Evolutionary conservation across 1,140 invertebrate species (phyloP), one percentile per base, ranked within the genome.

Genomic region (Scaptomyza pallida): DNA sequence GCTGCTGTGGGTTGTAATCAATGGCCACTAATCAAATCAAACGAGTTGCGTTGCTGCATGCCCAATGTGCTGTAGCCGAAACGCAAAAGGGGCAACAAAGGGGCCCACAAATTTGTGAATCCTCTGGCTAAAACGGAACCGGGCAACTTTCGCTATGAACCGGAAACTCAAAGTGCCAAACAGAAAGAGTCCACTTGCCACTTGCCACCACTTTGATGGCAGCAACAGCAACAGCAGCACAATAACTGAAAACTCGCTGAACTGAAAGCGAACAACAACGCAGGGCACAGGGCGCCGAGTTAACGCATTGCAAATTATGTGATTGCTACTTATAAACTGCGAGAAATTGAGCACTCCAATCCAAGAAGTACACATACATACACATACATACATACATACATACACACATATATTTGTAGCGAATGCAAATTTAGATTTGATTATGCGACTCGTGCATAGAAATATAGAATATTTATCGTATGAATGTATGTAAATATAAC

Each of bases 1-100:
- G 54, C 23, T 52, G 55, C 64, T n/a, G n/a, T n/a, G n/a, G n/a
- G 50, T 52, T 54, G 63, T 72, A 72, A 72, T 71, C 76, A 71
- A 70, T 75, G 61, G 48, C 55, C 55, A 68, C 69, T 77, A 85
- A 85, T 85, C 69, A 69, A 85, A 85, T 85, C 65, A 77, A 85
- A 71, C 67, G 59, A 78, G 55, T 71, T 70, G 47, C 63, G 63
- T 41, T 45, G 67, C 75, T 75, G 67, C 59, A 70, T 63, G 35
- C 51, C 23, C 50, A 63, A 47, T 54, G 59, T 69, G 56, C 19
- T 23, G 56, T 26, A 16, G 37, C 21, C 10, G 1, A 9, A 13
- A n/a, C 5, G 26, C 5, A 26, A 30, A 30, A 30, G 26, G 26
- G 26, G 41, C 17, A 33, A 3, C 37, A 33, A 16, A n/a, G n/a